Percentiles rank a stretch among this genome's conserved stretches.
Evolutionary conservation across 1,140 invertebrate species (phyloP).

Genomic region (Wasmannia auropunctata): DNA sequence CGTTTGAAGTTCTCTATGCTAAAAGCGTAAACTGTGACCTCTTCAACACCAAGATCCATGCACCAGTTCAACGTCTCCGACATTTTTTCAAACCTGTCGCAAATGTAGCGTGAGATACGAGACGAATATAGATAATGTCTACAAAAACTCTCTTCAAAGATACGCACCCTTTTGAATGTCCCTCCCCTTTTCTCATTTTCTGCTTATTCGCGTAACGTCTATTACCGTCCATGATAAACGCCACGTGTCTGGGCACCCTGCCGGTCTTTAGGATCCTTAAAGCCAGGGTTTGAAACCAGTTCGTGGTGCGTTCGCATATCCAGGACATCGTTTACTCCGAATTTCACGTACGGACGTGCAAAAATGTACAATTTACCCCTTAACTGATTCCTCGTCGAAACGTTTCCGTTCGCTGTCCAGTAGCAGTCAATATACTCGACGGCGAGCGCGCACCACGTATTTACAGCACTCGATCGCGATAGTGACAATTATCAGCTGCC

Average conservation of each 20-base stretch:
- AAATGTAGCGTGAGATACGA: neutral
- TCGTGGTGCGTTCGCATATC: slow-evolving; percentile 91
- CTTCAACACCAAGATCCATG: slow-evolving; percentile 89
- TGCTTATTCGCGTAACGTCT: slow-evolving; percentile 96
- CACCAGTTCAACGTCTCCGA: slow-evolving; percentile 96
- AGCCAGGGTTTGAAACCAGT: slow-evolving; percentile 91
- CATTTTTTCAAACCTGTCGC: slow-evolving; percentile 94
- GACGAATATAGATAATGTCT: neutral
- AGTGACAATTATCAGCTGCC: neutral
- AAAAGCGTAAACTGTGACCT: slow-evolving; percentile 99
- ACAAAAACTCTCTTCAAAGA: slow-evolving; percentile 3
- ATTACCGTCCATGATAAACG: slow-evolving; percentile 99
- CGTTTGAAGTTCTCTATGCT: slow-evolving; percentile 99
- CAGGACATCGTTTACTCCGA: slow-evolving; percentile 89
- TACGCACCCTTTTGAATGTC: slow-evolving; percentile 93
- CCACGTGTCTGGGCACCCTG: slow-evolving; percentile 95
- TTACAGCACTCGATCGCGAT: neutral
- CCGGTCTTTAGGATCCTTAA: slow-evolving; percentile 93
- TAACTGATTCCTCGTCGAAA: neutral
- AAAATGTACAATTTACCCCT: neutral
- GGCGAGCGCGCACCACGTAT: neutral
- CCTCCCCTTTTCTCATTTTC: slow-evolving; percentile 91
- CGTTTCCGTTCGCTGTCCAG: neutral
- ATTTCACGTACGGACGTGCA: neutral
- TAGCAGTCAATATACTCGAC: neutral